phyloP scores from a whole-genome alignment of 2,797 vertebrate species.

The Enteromius unitaeniatus region DNA sequence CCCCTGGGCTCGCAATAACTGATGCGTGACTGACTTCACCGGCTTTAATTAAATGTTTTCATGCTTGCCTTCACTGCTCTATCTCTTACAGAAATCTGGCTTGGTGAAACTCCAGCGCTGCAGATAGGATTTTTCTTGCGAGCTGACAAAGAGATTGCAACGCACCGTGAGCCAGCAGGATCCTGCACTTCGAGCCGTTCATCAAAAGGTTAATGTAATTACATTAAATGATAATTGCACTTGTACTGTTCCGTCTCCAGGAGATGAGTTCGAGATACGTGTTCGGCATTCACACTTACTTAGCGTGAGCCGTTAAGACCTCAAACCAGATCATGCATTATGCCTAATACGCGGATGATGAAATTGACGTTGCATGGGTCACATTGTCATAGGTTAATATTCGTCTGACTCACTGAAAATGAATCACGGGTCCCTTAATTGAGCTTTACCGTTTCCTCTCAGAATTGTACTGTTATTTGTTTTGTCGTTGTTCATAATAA shows the following conservation, averaged over 20 bases:
- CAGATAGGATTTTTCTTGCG: conserved; percentile 48
- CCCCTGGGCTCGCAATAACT: conserved; percentile 69
- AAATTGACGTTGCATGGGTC: conserved; percentile 12
- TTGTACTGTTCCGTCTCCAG: conserved; percentile 45
- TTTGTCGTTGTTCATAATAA: not conserved
- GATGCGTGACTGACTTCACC: conserved; percentile 75
- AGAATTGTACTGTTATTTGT: not conserved
- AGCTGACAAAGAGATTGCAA: conserved; percentile 48
- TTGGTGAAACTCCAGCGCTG: conserved; percentile 48
- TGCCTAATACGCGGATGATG: not conserved
- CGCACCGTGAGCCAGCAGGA: conserved; percentile 45
- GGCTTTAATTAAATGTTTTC: conserved; percentile 80
- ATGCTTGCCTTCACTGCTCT: conserved; percentile 70
- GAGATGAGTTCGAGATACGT: conserved; percentile 27
- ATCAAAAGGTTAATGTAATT: conserved; percentile 59
- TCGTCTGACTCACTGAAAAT: not conserved
- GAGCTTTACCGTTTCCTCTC: not conserved
- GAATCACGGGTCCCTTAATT: not conserved
- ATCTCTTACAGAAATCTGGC: conserved; percentile 68
- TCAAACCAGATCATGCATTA: conserved; percentile 14
- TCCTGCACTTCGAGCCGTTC: conserved; percentile 36
- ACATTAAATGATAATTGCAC: conserved; percentile 42
- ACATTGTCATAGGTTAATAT: conserved; percentile 18
- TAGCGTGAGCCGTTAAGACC: conserved; percentile 21
- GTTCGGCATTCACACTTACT: conserved; percentile 30